phyloP scores from a whole-genome alignment of 2,888 invertebrate species.

The Proisotoma minuta region DNA sequence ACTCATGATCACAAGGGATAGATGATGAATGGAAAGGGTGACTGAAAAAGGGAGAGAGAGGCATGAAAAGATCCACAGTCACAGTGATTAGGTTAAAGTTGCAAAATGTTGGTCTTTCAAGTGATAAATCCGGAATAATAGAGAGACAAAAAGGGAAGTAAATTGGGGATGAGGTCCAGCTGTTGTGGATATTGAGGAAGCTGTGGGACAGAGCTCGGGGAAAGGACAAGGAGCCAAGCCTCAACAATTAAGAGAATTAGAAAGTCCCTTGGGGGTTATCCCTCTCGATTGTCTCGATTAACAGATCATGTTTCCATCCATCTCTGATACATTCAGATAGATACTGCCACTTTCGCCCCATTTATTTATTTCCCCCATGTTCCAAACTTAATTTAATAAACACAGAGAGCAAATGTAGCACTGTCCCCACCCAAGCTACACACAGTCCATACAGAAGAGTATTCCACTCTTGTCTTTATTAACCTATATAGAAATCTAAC shows the following conservation, averaged over 20 bases:
- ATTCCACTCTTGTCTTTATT: constrained; percentile 6
- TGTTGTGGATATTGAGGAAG: constrained; percentile 2
- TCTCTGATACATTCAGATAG: neutral
- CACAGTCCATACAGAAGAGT: neutral
- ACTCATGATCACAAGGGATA: neutral
- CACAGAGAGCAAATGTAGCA: too few relatives aligned
- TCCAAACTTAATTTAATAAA: constrained; percentile 46
- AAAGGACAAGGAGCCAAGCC: constrained; percentile 35
- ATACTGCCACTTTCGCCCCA: constrained; percentile 5
- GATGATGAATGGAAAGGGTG: neutral
- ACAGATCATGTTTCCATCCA: constrained; percentile 45
- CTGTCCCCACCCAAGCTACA: constrained; percentile 13
- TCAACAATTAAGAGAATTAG: constrained; percentile 48
- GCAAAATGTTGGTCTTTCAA: constrained; percentile 9
- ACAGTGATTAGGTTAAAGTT: neutral
- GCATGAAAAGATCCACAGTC: neutral
- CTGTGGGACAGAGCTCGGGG: constrained; percentile 24
- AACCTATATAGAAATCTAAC: constrained; percentile 33
- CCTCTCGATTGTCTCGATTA: constrained; percentile 44
- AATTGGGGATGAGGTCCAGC: neutral
- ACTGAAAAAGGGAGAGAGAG: neutral
- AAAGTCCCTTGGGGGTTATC: constrained; percentile 46
- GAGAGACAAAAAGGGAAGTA: neutral
- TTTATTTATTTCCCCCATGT: constrained; percentile 16
- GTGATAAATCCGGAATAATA: constrained; percentile 10